These are phyloP conservation scores for Microplitis deprimator DNA, from an alignment of 2,888 invertebrate genomes.

Conservation along the genomic window DNA sequence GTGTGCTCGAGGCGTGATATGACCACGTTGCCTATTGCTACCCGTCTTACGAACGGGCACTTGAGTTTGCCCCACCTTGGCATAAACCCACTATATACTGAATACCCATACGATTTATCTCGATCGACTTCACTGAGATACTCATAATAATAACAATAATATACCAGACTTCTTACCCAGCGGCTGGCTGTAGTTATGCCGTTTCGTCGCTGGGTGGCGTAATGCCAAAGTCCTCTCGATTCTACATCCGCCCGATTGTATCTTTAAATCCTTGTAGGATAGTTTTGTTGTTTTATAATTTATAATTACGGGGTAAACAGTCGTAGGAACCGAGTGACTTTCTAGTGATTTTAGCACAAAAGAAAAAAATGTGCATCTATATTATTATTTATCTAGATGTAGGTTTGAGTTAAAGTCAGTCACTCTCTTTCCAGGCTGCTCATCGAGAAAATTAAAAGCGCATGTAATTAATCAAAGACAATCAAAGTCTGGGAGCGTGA, in stretches of 20 bases:
- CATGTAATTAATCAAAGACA: slow-evolving; percentile 69
- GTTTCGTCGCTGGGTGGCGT: slow-evolving; percentile 19
- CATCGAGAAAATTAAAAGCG: slow-evolving; percentile 58
- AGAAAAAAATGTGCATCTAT: neutral
- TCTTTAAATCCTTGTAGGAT: neutral
- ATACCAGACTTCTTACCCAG: neutral
- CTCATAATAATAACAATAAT: neutral
- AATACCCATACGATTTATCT: slow-evolving; percentile 53
- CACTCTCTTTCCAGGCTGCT: neutral
- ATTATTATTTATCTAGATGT: neutral
- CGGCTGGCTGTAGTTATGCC: too few species aligned
- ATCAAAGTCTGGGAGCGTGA: slow-evolving; percentile 70
- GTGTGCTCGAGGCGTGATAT: slow-evolving; percentile 63
- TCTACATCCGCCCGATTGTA: slow-evolving; percentile 14
- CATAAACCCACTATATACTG: slow-evolving; percentile 45
- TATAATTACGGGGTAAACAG: neutral
- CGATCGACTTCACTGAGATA: slow-evolving; percentile 45
- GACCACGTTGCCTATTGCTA: slow-evolving; percentile 66
- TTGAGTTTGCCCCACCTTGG: slow-evolving; percentile 49
- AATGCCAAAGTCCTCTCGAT: slow-evolving; percentile 24
- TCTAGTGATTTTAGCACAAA: neutral
- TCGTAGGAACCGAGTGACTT: neutral
- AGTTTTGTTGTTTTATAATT: neutral
- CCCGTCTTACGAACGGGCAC: slow-evolving; percentile 58
- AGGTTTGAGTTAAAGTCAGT: neutral